Base-by-base conservation (phyloP, 2,888 invertebrate genomes). In the Heliconius charithonia region DNA sequence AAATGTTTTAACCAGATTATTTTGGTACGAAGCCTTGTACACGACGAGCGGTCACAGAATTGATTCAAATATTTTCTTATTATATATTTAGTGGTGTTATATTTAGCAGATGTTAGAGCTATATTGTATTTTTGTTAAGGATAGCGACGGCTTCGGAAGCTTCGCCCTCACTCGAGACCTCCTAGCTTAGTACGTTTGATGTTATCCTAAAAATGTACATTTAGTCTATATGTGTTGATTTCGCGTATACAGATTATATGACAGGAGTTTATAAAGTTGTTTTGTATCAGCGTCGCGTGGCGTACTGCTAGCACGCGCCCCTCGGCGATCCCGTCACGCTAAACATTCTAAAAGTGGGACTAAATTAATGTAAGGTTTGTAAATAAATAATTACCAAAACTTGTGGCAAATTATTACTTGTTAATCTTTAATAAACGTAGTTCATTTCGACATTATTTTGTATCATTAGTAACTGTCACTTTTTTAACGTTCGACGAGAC, bases 361-460 rank as follows among this genome's bases (percentile, higher is more conserved):
- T 95, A 94, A 95, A 93, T 90, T 92, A 91, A 88, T 92, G 86
- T 93, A 94, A 94, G 93, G 89, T 89, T 91, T 94, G 94, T 94
- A 94, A 92, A 95, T 94, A 94, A 92, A 91, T 90, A 92, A 88
- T 84, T 85, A 85, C 84, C 85, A 90, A 91, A 91, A 89, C 90
- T 93, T 94, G 94, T 94, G 95, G 94, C 95, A 94, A 94, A 94
- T 92, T 89, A 93, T 92, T 89, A 92, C 90, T 91, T 90, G 93
- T 93, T 93, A 92, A 89, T 88, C 87, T 89, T 88, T 92, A 89
- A 89, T 87, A 86, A 89, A 87, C 85, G 90, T 92, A 91, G 87
- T 90, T 90, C 83, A 87, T 91, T 92, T 92, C 84, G 86, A 88
- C 82, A 89, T 92, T 89, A 85, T 91, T 92, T 93, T 92, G 86